Evolutionary conservation across 2,113 vertebrate species (phyloP), one percentile per base, ranked within the genome.

Genomic region (Barbus barbus): DNA sequence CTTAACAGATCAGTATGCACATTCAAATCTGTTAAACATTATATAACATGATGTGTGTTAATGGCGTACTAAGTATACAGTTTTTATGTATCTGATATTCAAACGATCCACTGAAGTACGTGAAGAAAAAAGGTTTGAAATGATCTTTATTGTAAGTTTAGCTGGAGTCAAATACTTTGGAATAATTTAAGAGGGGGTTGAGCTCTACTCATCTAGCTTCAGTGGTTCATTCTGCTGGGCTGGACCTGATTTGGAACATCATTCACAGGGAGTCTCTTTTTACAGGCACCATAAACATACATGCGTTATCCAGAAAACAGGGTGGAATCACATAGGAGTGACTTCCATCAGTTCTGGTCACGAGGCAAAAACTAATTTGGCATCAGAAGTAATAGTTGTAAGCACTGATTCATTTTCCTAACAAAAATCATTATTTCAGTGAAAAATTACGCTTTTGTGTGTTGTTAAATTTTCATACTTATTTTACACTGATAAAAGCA

Each of bases 281-380:
- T 87, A 87, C 28, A 67, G 82, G 69, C 36, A 75, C 84, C 74
- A 82, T 87, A 86, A 87, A 87, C 46, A 60, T 46, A 18, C 38
- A n/a, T 12, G 24, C 0, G 4, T 78, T 89, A 86, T 87, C n/a
- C 78, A 75, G 26, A 72, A 8, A 33, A 58, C 63, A 14, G 85
- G 73, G 82, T 78, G 78, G 56, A 65, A 73, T 74, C 33, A 87
- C 61, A 63, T 3, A 81, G 71, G 56, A 74, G 81, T 85, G 84
- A 86, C 82, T 84, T 41, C 46, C 24, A 33, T 58, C 26, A 58
- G 28, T 61, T 82, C 58, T 58, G 26, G 51, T 48, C 74, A 73
- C 58, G 74, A 26, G 75, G 58, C 44, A 78, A 16, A 78, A 48
- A 33, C 46, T n/a, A 80, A 69, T 65, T 41, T 44, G 44, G 31